Conservation (phyloP, 2,113 vertebrate genomes). For the Gnathonemus longibarbis region DNA sequence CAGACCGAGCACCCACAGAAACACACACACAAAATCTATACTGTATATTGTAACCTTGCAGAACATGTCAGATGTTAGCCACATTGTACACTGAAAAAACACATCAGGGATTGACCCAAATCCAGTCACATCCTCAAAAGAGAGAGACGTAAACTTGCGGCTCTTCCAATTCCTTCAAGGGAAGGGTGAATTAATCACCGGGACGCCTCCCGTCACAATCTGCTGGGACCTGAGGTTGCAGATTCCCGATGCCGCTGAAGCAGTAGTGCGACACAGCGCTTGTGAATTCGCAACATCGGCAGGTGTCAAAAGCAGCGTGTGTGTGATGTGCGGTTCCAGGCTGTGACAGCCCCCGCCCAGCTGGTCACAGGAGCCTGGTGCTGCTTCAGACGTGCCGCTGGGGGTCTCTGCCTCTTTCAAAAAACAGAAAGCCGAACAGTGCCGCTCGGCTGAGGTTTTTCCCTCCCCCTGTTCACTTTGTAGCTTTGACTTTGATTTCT, state of each 20-base stretch:
- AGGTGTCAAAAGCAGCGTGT: neutral
- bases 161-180: neutral
- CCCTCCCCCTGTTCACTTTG: neutral
- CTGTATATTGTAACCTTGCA: neutral
- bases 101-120: neutral
- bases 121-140: neutral
- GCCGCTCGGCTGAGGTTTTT: neutral
- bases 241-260: neutral
- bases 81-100: neutral
- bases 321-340: neutral
- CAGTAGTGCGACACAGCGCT: neutral
- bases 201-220: neutral
- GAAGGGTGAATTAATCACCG: conserved; percentile 1
- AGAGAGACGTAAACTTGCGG: neutral
- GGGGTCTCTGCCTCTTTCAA: neutral
- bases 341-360: neutral
- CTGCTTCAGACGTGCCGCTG: neutral
- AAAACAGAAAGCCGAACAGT: neutral
- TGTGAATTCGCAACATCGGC: neutral
- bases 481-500: neutral
- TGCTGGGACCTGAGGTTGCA: neutral
- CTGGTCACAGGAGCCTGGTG: neutral
- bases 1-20: neutral
- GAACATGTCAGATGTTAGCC: neutral
- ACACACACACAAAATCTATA: neutral